Conservation (phyloP, 1,140 invertebrate genomes). For the Lerema accius region DNA sequence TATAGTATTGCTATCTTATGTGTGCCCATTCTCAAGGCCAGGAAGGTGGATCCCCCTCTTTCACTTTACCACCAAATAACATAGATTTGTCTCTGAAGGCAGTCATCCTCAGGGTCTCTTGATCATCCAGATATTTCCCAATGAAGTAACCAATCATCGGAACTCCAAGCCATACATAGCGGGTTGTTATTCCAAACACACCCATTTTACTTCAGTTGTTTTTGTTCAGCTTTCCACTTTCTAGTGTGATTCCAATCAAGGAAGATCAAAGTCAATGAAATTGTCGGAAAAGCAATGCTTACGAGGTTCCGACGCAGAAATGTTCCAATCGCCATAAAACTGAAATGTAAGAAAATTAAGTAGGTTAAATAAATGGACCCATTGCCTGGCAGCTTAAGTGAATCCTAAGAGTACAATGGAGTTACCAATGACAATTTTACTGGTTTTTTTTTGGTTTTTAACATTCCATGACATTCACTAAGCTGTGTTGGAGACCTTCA, state of each 20-base stretch:
- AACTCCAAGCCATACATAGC: conserved; percentile 70
- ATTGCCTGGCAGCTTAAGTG: too few species aligned
- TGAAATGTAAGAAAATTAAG: conserved; percentile 45
- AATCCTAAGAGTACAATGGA: too few species aligned
- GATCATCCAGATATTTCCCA: conserved; percentile 86
- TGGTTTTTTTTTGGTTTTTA: too few species aligned
- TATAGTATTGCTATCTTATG: conserved; percentile 7
- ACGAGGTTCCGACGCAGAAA: conserved; percentile 84
- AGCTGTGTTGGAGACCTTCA: too few species aligned
- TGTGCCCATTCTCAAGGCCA: conserved; percentile 83
- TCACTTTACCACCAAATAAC: conserved; percentile 86
- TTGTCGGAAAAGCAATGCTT: conserved; percentile 86
- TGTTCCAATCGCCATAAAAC: conserved; percentile 68
- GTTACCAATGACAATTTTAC: too few species aligned
- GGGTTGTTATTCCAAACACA: conserved; percentile 80
- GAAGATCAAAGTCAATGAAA: conserved; percentile 84
- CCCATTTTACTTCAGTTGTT: conserved; percentile 73
- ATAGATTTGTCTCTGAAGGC: conserved; percentile 90
- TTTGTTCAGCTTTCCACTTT: conserved; percentile 85
- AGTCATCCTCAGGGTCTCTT: conserved; percentile 87
- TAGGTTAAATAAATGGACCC: too few species aligned
- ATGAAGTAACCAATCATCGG: conserved; percentile 83
- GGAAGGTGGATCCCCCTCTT: conserved; percentile 86
- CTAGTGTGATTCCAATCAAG: conserved; percentile 87
- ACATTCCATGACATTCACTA: too few species aligned